Evolutionary conservation across 2,113 vertebrate genomes (phyloP).

Genomic region (human): DNA sequence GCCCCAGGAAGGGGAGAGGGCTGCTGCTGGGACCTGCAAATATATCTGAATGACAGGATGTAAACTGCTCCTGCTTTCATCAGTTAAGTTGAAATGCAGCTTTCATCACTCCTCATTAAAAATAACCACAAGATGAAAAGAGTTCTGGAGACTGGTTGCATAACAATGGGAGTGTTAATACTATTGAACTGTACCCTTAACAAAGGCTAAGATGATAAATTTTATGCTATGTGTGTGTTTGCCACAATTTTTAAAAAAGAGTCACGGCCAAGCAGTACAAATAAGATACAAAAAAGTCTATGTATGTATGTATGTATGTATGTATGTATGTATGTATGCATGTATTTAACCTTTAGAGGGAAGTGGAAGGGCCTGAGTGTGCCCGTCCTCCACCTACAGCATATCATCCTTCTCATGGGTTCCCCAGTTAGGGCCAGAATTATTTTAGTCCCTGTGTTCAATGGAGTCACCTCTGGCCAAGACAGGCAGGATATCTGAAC

Average conservation of each 20-base stretch:
- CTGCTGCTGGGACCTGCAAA: not conserved
- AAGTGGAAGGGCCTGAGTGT: not conserved
- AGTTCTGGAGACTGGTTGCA: not conserved
- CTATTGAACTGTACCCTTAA: not conserved
- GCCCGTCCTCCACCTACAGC: not conserved
- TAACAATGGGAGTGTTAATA: not conserved
- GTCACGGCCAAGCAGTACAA: not conserved
- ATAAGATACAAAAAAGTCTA: not conserved
- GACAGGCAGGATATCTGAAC: not conserved
- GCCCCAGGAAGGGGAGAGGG: not conserved
- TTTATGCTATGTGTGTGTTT: not conserved
- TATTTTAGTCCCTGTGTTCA: not conserved
- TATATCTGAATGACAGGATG: accelerated
- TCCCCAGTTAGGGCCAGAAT: not conserved
- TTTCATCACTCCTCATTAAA: not conserved
- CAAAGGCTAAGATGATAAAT: not conserved
- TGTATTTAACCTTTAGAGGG: not conserved
- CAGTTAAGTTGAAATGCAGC: not conserved
- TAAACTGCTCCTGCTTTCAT: not conserved
- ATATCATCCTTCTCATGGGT: not conserved
- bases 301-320: not conserved
- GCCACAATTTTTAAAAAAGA: not conserved
- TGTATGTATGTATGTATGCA: not conserved
- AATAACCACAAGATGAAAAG: not conserved
- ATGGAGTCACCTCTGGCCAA: not conserved